Evolutionary conservation across 2,113 vertebrate genomes (phyloP).

Genomic region (Petrocephalus microphthalmus): DNA sequence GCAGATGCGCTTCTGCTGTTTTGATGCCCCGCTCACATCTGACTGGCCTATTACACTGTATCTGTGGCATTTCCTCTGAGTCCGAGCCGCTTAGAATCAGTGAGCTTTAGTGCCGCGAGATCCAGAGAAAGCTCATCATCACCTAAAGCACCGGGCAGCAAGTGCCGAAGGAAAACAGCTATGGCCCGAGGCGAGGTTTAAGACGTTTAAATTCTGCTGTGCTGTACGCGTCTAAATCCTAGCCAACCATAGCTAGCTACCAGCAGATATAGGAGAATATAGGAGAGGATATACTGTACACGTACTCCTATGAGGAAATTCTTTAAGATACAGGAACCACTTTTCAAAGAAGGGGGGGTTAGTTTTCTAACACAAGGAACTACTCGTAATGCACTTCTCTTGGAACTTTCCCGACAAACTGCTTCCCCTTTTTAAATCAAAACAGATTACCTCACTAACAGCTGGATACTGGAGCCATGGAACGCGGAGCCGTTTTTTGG

Average conservation of each 20-base stretch:
- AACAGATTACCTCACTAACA: slow-evolving; percentile 22
- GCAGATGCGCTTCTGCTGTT: slow-evolving; percentile 20
- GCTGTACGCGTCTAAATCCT: not conserved
- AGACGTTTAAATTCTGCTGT: not conserved
- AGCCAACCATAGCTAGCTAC: not conserved
- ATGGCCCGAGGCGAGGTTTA: not conserved
- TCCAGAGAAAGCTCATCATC: not conserved
- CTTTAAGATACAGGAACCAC: not conserved
- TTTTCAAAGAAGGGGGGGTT: not conserved
- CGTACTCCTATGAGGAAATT: not conserved
- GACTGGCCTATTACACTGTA: not conserved
- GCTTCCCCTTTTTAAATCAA: slow-evolving; percentile 29
- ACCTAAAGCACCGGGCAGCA: not conserved
- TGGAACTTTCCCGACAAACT: slow-evolving; percentile 19
- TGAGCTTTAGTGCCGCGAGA: not conserved
- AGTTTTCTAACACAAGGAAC: not conserved
- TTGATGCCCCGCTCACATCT: not conserved
- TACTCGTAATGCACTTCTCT: not conserved
- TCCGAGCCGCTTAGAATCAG: not conserved
- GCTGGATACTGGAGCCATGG: slow-evolving; percentile 14
- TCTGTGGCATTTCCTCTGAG: slow-evolving; percentile 2
- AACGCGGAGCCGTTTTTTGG: slow-evolving; percentile 25
- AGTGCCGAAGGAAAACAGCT: not conserved
- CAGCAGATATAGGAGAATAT: not conserved
- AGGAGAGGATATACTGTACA: too few species aligned